phyloP scores from a whole-genome alignment of 1,140 invertebrate species.

The Drosophila parvula region DNA sequence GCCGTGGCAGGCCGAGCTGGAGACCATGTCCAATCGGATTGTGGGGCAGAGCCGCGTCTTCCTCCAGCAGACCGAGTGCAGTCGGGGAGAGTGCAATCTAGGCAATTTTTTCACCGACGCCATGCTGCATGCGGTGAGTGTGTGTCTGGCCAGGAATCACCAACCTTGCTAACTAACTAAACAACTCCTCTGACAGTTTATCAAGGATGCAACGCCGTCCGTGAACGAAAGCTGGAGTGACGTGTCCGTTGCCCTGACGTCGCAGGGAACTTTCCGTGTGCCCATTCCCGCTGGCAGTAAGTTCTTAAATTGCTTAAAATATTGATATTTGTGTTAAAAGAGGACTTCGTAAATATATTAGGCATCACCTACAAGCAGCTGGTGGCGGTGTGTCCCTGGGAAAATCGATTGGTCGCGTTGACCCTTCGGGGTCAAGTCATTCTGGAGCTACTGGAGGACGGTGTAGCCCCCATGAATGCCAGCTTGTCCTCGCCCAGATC shows the following conservation, averaged over 20 bases:
- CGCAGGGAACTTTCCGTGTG: conserved; percentile 67
- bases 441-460: conserved; percentile 86
- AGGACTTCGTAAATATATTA: conserved; percentile 46
- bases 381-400: conserved; percentile 89
- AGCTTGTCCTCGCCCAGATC: conserved; percentile 37
- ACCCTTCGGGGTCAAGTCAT: conserved; percentile 87
- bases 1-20: conserved; percentile 86
- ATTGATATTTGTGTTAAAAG: background rate
- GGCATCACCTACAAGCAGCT: conserved; percentile 89
- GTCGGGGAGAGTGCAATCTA: conserved; percentile 89
- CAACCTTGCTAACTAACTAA: background rate
- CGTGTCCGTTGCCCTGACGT: conserved; percentile 62
- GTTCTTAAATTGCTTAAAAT: conserved; percentile 5
- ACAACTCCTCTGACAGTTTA: conserved; percentile 39
- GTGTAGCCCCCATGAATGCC: conserved; percentile 85
- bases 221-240: conserved; percentile 56
- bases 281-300: conserved; percentile 59
- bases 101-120: conserved; percentile 91
- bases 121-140: conserved; percentile 86
- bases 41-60: conserved; percentile 86
- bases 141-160: background rate
- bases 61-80: conserved; percentile 86
- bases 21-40: conserved; percentile 85
- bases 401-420: conserved; percentile 88
- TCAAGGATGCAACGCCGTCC: conserved; percentile 26